These are phyloP conservation scores for Napeogenes sylphis DNA, from an alignment of 2,888 invertebrate species.

Conservation along the genomic window DNA sequence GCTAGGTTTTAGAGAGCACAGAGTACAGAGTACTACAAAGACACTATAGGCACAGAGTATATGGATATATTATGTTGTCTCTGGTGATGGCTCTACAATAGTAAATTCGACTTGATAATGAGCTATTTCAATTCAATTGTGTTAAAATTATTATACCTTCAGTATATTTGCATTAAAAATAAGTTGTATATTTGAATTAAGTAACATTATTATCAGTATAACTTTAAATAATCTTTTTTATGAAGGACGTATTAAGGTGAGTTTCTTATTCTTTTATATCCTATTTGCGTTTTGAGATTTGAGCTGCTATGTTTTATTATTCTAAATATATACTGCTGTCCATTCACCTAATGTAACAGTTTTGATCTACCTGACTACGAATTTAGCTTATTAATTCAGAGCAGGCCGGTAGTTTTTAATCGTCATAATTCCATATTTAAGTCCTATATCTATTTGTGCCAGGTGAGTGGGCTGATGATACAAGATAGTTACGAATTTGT, in stretches of 20 bases:
- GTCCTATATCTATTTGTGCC: background rate
- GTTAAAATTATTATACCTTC: background rate
- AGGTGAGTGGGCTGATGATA: constrained; percentile 4
- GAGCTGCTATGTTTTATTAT: constrained; percentile 21
- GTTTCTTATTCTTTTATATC: background rate
- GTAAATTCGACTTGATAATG: constrained; percentile 5
- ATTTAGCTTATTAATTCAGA: constrained; percentile 36
- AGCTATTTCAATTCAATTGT: constrained; percentile 5
- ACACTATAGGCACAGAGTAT: too few species aligned
- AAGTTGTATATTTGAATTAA: background rate
- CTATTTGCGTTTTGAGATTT: background rate
- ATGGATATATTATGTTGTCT: background rate
- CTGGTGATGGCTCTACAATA: background rate
- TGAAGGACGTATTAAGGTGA: constrained; percentile 13
- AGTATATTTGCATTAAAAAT: background rate
- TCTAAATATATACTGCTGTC: constrained; percentile 49
- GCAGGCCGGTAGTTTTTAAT: background rate
- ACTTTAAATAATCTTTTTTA: background rate
- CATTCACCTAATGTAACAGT: constrained; percentile 51
- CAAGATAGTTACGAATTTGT: background rate
- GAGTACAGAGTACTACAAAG: background rate
- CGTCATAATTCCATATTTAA: constrained; percentile 5
- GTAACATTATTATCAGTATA: background rate
- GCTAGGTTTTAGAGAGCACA: background rate
- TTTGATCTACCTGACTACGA: constrained; percentile 42